Evolutionary conservation across 2,113 vertebrate species (phyloP).

Genomic region (Coryphaenoides rupestris): DNA sequence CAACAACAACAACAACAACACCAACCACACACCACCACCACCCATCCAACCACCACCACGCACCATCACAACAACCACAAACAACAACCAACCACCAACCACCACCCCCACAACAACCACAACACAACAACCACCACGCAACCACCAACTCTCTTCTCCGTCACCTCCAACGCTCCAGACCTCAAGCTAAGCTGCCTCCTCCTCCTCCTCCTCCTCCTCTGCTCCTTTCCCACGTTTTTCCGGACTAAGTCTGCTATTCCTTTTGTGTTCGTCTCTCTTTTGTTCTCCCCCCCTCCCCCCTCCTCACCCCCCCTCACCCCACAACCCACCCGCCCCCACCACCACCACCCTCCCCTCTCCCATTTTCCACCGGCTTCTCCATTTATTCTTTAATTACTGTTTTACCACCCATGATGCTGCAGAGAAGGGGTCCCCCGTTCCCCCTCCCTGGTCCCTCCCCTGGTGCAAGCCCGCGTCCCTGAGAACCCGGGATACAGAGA

Average conservation of each 20-base stretch:
- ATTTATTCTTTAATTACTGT: constrained; percentile 74
- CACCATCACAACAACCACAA: no score
- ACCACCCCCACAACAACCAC: no score
- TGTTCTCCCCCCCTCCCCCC: constrained; percentile 71
- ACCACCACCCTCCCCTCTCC: constrained; percentile 68
- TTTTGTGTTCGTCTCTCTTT: constrained; percentile 74
- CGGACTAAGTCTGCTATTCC: constrained; percentile 68
- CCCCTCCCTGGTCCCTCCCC: not conserved
- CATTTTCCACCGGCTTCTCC: constrained; percentile 51
- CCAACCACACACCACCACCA: no score
- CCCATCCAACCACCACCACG: no score
- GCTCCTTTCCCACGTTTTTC: constrained; percentile 40
- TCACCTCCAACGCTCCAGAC: constrained; percentile 62
- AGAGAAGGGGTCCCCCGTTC: constrained; percentile 55
- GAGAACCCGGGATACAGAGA: constrained; percentile 59
- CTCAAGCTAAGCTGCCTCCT: no score
- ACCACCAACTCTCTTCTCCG: constrained; percentile 64
- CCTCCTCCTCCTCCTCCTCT: constrained; percentile 39
- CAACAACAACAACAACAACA: no score
- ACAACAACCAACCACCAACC: no score
- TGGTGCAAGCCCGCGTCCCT: constrained; percentile 67
- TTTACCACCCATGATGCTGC: constrained; percentile 69
- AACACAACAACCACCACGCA: constrained; percentile 19
- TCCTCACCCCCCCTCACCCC: no score
- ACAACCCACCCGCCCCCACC: no score